Percentiles rank a stretch among this genome's conserved stretches.
phyloP scores from a whole-genome alignment of 1,140 invertebrate genomes.

The Lanistes nyassanus region DNA sequence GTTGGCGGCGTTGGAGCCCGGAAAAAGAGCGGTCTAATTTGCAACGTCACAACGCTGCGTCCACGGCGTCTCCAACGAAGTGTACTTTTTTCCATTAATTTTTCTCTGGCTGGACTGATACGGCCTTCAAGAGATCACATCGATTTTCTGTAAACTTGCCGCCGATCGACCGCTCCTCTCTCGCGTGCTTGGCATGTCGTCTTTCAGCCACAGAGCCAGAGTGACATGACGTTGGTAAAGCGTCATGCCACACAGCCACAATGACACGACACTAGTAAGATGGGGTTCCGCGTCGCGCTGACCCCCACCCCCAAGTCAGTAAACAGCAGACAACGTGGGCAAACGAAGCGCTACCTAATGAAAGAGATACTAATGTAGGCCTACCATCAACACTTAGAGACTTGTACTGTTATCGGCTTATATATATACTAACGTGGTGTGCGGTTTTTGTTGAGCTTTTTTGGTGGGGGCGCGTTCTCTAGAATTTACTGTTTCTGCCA shows the following conservation, averaged over 20 bases:
- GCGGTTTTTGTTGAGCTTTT: too few relatives aligned
- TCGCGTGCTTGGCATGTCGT: background rate
- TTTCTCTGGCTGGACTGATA: slow-evolving; percentile 13
- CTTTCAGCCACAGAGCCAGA: background rate
- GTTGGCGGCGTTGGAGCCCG: background rate
- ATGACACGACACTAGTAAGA: background rate
- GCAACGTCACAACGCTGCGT: slow-evolving; percentile 4
- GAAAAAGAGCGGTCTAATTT: slow-evolving; percentile 2
- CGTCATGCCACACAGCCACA: background rate
- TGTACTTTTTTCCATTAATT: slow-evolving; percentile 20
- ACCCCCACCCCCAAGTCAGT: too few relatives aligned
- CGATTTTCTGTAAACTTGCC: slow-evolving; percentile 2
- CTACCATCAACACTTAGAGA: background rate
- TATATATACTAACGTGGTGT: too few relatives aligned
- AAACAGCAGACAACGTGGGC: too few relatives aligned
- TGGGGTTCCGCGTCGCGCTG: too few relatives aligned
- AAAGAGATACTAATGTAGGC: background rate
- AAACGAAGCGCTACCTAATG: background rate
- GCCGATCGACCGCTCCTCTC: background rate
- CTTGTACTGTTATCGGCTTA: too few relatives aligned
- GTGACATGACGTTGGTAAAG: background rate
- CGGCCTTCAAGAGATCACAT: slow-evolving; percentile 15
- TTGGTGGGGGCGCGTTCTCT: too few relatives aligned
- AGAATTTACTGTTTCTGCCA: too few relatives aligned
- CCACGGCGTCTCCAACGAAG: slow-evolving; percentile 11